Evolutionary conservation across 2,113 vertebrate species (phyloP).

Genomic region (Regulus satrapa): DNA sequence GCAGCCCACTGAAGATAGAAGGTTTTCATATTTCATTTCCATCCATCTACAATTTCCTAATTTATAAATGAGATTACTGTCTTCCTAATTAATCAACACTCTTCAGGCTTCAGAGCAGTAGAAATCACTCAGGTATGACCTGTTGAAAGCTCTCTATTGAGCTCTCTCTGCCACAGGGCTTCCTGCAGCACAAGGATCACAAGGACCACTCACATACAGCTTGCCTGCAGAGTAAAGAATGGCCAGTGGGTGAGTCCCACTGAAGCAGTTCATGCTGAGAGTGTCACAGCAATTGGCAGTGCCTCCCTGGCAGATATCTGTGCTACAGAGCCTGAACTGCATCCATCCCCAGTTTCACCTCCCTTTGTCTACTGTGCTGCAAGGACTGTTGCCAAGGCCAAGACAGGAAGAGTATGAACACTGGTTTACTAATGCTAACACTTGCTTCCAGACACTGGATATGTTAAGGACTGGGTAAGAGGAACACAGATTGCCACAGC

Average conservation of each 20-base stretch:
- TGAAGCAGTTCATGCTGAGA: background rate
- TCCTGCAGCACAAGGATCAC: background rate
- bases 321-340: background rate
- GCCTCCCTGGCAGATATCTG: background rate
- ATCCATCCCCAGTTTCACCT: background rate
- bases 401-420: background rate
- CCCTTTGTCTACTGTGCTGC: background rate
- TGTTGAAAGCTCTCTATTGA: background rate
- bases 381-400: background rate
- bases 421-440: background rate
- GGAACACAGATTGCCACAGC: background rate
- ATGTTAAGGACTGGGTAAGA: background rate
- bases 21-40: background rate
- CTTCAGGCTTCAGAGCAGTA: background rate
- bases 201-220: background rate
- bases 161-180: background rate
- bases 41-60: background rate
- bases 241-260: background rate
- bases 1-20: background rate
- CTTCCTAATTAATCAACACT: background rate
- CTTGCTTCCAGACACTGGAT: background rate
- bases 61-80: slow-evolving; percentile 13
- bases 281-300: background rate
- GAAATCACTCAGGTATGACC: background rate
- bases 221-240: background rate